Evolutionary conservation across 1,140 invertebrate genomes (phyloP), one percentile per base, ranked within the genome.

Genomic region (Diabrotica undecimpunctata): DNA sequence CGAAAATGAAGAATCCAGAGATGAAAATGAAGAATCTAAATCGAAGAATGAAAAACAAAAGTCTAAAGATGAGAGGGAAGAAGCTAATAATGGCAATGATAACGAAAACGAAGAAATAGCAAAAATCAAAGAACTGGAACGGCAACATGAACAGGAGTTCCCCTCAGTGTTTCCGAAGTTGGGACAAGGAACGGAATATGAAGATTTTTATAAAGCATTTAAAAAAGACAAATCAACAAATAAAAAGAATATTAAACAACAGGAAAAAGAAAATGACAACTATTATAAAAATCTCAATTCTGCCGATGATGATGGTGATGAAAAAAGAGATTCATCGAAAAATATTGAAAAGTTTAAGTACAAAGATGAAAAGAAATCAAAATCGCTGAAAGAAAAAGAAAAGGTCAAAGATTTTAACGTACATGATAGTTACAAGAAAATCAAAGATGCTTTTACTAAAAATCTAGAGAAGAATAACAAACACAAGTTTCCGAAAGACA

Each of bases 1-100:
- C 13, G 65, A 70, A 38, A 67, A 66, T 35, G 54, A 66, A 54
- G 59, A 68, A 9, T 51, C 51, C 12, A 11, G 51, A 11, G 56
- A 58, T 9, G 56, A 58, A 11, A 35, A 5, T 2, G 2, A 38
- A 35, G 35, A 35, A 11, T 1, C 7, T 11, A 58, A 57, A 39
- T 39, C 54, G 9, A 39, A 68, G 9, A 56, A 68, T 25, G 65
- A 70, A 38, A 67, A 66, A 35, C 53, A 66, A 54, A 59, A 68
- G 10, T 51, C 51, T 51, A 11, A 61, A 11, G 56, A 58, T 9
- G 56, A 58, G 13, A 35, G 9, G 9, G 2, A 38, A 35, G 35
- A 35, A 11, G 9, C 7, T 11, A 58, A 57, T 10, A n/a, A 25
- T 11, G 8, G 14, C 12, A 35, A 36, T 6, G 54, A 36, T 6